Evolutionary conservation across 2,113 vertebrate genomes (phyloP).

Genomic region (Genyomyrus donnyi): DNA sequence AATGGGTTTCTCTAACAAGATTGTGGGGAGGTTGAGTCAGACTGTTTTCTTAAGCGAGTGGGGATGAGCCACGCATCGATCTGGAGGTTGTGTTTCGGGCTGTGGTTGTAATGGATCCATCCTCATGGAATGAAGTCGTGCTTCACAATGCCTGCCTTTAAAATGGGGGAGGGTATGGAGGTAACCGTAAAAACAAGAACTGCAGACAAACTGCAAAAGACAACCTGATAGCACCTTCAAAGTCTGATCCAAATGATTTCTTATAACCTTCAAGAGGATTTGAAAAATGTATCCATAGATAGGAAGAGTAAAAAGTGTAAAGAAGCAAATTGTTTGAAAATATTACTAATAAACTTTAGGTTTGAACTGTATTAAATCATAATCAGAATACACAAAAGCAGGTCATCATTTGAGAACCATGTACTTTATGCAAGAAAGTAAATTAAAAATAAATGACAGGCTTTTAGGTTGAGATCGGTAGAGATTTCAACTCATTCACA

Average conservation of each 20-base stretch:
- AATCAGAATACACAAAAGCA: not conserved
- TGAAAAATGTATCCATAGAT: not conserved
- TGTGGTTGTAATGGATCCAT: slow-evolving; percentile 38
- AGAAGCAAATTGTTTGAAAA: not conserved
- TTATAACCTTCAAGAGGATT: not conserved
- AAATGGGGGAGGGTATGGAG: not conserved
- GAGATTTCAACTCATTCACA: not conserved
- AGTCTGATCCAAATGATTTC: not conserved
- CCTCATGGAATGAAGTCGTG: not conserved
- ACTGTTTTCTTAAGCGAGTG: slow-evolving; percentile 32
- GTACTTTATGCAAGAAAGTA: not conserved
- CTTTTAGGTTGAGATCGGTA: not conserved
- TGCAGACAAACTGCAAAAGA: not conserved
- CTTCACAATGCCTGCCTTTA: not conserved
- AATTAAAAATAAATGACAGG: not conserved
- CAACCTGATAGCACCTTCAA: not conserved
- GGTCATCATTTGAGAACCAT: not conserved
- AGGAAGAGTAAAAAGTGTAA: not conserved
- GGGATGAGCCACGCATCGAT: slow-evolving; percentile 41
- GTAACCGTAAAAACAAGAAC: no score
- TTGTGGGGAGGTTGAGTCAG: slow-evolving; percentile 49
- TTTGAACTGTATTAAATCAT: not conserved
- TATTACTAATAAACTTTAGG: not conserved
- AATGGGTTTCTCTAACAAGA: slow-evolving; percentile 54
- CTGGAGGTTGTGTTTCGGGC: slow-evolving; percentile 25